A percentile compares a stretch with the other conserved stretches of the same genome.
Conservation (phyloP, 2,113 vertebrate genomes). For the Myrmecobius fasciatus region DNA sequence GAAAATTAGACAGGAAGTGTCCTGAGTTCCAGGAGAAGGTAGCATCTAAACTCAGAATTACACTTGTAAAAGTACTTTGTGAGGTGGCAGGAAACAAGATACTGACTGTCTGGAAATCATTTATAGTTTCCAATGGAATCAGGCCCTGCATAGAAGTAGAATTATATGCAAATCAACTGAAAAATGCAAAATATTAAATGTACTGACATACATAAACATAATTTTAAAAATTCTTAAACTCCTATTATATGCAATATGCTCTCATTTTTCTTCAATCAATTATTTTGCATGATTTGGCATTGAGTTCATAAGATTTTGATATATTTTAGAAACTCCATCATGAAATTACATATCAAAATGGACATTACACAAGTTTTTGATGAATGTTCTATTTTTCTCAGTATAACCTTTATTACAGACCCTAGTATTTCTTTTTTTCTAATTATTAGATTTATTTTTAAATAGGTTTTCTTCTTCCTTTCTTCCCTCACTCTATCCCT, state of each 20-base stretch:
- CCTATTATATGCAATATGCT: neutral
- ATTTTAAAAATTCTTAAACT: neutral
- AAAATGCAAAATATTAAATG: neutral
- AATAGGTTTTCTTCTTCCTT: neutral
- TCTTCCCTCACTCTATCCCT: too few species aligned
- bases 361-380: neutral
- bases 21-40: neutral
- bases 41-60: neutral
- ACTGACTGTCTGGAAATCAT: neutral
- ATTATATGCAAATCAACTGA: neutral
- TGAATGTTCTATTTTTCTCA: neutral
- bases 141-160: neutral
- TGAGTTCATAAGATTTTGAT: neutral
- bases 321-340: neutral
- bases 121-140: neutral
- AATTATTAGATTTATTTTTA: neutral
- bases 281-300: neutral
- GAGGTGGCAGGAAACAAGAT: neutral
- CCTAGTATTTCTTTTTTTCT: neutral
- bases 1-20: neutral
- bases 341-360: neutral
- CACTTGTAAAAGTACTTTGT: neutral
- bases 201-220: neutral
- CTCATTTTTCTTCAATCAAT: neutral
- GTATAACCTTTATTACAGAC: neutral